A percentile compares a stretch with the other conserved stretches of the same genome.
Conservation (phyloP, 2,888 invertebrate genomes). For the Chironomus riparius region DNA sequence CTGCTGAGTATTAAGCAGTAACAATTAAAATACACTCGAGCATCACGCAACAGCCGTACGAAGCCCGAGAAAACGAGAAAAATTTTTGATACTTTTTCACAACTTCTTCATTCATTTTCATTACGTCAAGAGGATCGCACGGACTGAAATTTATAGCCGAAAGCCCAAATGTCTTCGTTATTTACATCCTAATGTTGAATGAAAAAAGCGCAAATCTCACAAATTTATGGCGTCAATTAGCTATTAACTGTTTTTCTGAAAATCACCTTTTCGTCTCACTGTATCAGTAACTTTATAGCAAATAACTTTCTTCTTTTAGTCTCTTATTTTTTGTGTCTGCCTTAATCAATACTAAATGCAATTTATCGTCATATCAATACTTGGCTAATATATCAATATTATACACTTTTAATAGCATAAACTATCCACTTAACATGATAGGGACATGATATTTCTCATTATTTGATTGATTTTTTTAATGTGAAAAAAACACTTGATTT, state of each 20-base stretch:
- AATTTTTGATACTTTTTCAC: slow-evolving; percentile 24
- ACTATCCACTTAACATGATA: background rate
- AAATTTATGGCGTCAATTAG: background rate
- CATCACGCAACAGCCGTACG: background rate
- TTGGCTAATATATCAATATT: background rate
- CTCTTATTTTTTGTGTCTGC: background rate
- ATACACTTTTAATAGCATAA: background rate
- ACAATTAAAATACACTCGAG: background rate
- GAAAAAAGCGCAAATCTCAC: slow-evolving; percentile 24
- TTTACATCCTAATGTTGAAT: slow-evolving; percentile 2
- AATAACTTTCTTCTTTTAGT: slow-evolving; percentile 23
- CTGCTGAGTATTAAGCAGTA: background rate
- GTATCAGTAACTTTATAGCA: slow-evolving; percentile 25
- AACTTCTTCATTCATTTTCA: slow-evolving; percentile 26
- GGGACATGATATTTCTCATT: background rate
- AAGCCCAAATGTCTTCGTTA: background rate
- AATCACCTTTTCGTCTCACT: background rate
- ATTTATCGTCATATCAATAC: background rate
- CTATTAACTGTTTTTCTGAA: background rate
- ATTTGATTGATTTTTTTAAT: background rate
- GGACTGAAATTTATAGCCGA: background rate
- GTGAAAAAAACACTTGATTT: slow-evolving; percentile 11
- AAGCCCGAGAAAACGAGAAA: slow-evolving; percentile 16
- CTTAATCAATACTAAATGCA: slow-evolving; percentile 17
- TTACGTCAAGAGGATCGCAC: slow-evolving; percentile 9